Conservation (phyloP, 2,797 vertebrate species). For the Aeoliscus strigatus region DNA sequence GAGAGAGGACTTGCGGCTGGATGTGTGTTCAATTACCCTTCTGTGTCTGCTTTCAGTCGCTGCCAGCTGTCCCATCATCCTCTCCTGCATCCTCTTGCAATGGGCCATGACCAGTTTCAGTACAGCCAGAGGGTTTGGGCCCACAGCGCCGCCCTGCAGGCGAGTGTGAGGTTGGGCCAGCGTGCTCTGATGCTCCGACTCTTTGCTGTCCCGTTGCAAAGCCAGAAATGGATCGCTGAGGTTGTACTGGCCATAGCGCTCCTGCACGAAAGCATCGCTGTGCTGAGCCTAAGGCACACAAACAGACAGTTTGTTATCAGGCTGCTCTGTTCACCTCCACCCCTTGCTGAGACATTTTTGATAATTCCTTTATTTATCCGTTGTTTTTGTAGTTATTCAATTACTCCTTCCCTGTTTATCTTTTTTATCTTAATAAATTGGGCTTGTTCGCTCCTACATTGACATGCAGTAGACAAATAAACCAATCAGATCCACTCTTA, state of each 20-base stretch:
- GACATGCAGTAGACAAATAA: too few relatives aligned
- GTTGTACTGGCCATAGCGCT: conserved; percentile 93
- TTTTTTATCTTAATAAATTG: too few relatives aligned
- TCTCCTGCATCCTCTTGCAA: conserved; percentile 96
- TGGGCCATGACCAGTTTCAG: conserved; percentile 95
- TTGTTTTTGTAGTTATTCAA: too few relatives aligned
- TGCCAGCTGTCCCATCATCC: conserved; percentile 90
- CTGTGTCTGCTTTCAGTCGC: conserved; percentile 91
- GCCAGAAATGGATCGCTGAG: conserved; percentile 94
- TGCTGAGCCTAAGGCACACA: conserved; percentile 82
- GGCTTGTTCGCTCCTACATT: too few relatives aligned
- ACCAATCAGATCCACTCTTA: too few relatives aligned
- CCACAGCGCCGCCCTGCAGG: conserved; percentile 73
- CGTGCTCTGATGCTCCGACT: conserved; percentile 66
- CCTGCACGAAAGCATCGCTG: conserved; percentile 89
- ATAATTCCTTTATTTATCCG: too few relatives aligned
- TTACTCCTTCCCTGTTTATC: too few relatives aligned
- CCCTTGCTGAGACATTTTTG: too few relatives aligned
- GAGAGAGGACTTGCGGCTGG: too few relatives aligned
- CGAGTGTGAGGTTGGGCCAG: conserved; percentile 27
- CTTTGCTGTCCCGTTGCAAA: conserved; percentile 90
- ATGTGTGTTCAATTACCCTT: conserved; percentile 81
- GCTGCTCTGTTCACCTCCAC: too few relatives aligned
- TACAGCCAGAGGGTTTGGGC: conserved; percentile 86
- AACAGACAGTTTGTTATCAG: too few relatives aligned